Base-by-base conservation (phyloP, 2,797 vertebrate species). In the Stomatorhinus walkeri region DNA sequence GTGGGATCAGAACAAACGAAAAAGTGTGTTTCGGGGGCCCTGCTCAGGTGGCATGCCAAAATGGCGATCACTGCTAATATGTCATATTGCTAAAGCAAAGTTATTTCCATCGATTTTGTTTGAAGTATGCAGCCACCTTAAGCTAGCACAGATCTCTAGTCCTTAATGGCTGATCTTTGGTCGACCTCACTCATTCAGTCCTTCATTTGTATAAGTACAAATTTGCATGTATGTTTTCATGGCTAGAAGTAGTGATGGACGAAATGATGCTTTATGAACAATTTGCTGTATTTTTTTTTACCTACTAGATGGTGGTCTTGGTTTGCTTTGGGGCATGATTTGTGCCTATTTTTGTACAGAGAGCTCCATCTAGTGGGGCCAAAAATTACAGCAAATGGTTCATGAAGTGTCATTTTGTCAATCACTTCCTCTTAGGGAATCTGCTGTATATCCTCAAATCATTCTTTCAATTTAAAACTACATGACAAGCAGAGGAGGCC, bases 71-170 rank as follows among this genome's bases (percentile, higher is more conserved):
- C 22, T 22, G 61, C 10, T 68, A 24, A 68, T 4, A 32, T 14
- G 10, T 16, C 64, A 32, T 72, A 36, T 36, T 16, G 28, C 64
- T 36, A 72, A 72, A 32, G 64, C 4, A 14, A 64, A 1, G 24
- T 1, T 64, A 24, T 24, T 64, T 28, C 22, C 4, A 36, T 36
- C 28, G 4, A 36, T 76, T 40, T 76, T 6, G 68, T 76, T 76
- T 76, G 68, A 76, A 76, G 64, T 76, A 76, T 40, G 68, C 68
- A 76, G 68, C 32, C 32, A 76, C 68, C 68, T 76, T 76, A 76
- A 76, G 14, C 32, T 19, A 48, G 24, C 49, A 51, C n/a, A 28
- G 22, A 49, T n/a, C 84, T 85, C 49, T 46, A 54, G 83, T 52
- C 49, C 24, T 85, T 28, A 28, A 51, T 22, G 46, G 46, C 4